Evolutionary conservation across 2,797 vertebrate species (phyloP).

Genomic region (Syngnathus acus): DNA sequence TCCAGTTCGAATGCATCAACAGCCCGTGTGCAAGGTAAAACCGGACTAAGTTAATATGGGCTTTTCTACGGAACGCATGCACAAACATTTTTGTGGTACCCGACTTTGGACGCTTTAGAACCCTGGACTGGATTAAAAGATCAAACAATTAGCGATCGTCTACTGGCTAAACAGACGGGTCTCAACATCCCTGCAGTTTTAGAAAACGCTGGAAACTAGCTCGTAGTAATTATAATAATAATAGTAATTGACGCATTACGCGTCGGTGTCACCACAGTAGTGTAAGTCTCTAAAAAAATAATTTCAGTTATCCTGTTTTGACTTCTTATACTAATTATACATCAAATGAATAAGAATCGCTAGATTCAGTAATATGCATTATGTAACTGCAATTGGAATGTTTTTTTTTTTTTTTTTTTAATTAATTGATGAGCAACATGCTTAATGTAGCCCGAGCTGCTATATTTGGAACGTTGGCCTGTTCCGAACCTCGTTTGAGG

Average conservation of each 20-base stretch:
- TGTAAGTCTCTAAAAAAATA: no score
- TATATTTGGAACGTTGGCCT: neutral
- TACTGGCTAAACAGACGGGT: neutral
- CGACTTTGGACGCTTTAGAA: neutral
- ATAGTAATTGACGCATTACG: no score
- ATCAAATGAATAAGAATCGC: no score
- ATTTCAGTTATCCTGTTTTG: no score
- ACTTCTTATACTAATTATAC: no score
- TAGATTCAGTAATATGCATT: neutral
- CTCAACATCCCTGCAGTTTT: neutral
- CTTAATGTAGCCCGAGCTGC: neutral
- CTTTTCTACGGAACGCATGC: neutral
- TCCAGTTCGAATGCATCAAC: neutral
- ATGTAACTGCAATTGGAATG: neutral
- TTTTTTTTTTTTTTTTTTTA: neutral
- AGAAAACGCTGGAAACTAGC: no score
- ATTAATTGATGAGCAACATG: neutral
- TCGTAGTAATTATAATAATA: no score
- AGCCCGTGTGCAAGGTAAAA: neutral
- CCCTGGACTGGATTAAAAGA: constrained; percentile 1
- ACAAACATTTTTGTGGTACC: neutral
- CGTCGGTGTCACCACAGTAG: no score
- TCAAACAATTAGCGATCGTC: neutral
- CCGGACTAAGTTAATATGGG: neutral
- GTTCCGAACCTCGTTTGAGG: neutral